Evolutionary conservation across 2,797 vertebrate species (phyloP), one percentile per base, ranked within the genome.

Genomic region (Uromys caudimaculatus): DNA sequence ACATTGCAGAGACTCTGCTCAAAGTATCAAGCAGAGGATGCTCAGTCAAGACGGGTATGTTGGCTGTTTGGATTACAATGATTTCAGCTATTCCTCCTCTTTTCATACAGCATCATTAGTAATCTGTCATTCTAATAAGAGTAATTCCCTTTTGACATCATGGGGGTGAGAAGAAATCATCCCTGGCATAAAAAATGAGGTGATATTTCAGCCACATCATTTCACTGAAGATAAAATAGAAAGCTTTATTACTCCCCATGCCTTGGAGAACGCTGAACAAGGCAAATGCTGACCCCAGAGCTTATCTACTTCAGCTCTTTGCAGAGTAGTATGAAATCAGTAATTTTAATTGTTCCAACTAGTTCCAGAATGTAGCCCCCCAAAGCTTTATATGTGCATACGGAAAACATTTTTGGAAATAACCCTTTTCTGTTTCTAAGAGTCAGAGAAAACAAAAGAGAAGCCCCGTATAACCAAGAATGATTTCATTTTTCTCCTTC

Each of bases 181-280:
- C 97, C 95, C 97, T 98, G 98, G 98, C 98, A 98, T 98, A 97
- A 98, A 98, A 98, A 98, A 98, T 93, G 97, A 98, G 98, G 98
- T 98, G 97, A 98, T 98, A 98, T 98, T 98, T 98, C 98, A 98
- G 95, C 96, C 96, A 83, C 98, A 97, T 98, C 98, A 98, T 98
- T 98, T 98, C 97, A 98, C 94, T 81, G 91, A 97, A 98, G 98
- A 98, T 98, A 98, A 98, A 98, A 97, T 97, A 86, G 97, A 98
- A 98, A 97, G 93, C 97, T 98, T 98, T 98, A 98, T 98, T 98
- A 97, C 93, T 98, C 98, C 98, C 97, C 86, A 2, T 97, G 98
- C 98, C 97, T 98, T 98, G 97, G 97, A 98, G 97, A 98, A 98
- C 98, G 98, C 98, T 98, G 98, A 98, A 97, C 97, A 98, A 98